These are phyloP conservation scores for Daboia siamensis DNA, from an alignment of 2,113 vertebrate species.

Conservation along the genomic window DNA sequence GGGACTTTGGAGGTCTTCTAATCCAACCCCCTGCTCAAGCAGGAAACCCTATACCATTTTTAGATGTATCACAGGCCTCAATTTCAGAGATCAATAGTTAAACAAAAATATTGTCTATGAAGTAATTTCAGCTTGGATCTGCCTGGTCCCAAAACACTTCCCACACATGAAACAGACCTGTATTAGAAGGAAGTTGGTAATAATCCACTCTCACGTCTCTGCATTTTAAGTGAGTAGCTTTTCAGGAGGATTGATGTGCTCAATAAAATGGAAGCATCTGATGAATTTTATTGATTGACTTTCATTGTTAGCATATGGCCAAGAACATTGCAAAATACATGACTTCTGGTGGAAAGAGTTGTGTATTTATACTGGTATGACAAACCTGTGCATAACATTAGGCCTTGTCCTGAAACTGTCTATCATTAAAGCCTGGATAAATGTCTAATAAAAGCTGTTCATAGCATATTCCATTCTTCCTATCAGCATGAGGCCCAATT, in stretches of 20 bases:
- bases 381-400: slow-evolving; percentile 64
- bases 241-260: neutral
- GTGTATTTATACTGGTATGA: slow-evolving; percentile 65
- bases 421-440: slow-evolving; percentile 60
- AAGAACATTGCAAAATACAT: slow-evolving; percentile 31
- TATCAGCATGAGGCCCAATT: slow-evolving; percentile 72
- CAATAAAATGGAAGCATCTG: neutral
- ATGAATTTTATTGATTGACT: slow-evolving; percentile 12
- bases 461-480: slow-evolving; percentile 65
- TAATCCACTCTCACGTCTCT: neutral
- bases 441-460: slow-evolving; percentile 48
- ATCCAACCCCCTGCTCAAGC: neutral
- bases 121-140: neutral
- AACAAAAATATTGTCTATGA: neutral
- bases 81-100: neutral
- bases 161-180: neutral
- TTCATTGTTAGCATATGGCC: neutral
- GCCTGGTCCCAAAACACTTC: neutral
- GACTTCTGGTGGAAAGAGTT: slow-evolving; percentile 49
- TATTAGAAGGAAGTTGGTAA: neutral
- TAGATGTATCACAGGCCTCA: neutral
- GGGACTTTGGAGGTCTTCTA: neutral
- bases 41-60: neutral
- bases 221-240: neutral
- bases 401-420: slow-evolving; percentile 61